Evolutionary conservation across 2,888 invertebrate genomes (phyloP).

Genomic region (Scelioninae gen. 2): DNA sequence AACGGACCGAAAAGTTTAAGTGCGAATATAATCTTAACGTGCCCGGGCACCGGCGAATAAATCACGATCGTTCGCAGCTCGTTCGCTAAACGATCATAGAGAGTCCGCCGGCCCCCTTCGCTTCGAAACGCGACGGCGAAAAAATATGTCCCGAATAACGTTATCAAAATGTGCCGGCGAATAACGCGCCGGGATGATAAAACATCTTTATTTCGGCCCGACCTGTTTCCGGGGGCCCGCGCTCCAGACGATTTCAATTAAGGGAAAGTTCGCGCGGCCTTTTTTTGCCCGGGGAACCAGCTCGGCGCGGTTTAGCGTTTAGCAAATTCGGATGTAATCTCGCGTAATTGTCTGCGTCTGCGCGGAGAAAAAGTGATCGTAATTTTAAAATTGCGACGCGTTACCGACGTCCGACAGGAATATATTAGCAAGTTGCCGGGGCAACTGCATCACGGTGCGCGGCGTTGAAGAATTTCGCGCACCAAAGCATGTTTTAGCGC

Average conservation of each 20-base stretch:
- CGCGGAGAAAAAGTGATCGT: conserved; percentile 52
- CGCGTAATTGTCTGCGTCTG: conserved; percentile 51
- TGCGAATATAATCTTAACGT: conserved; percentile 57
- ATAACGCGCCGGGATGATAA: conserved; percentile 36
- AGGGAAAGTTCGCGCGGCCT: conserved; percentile 13
- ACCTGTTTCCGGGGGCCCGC: conserved; percentile 8
- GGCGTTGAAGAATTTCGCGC: conserved; percentile 57
- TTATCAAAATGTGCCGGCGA: conserved; percentile 45
- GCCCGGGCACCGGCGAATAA: conserved; percentile 39
- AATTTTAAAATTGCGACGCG: conserved; percentile 53
- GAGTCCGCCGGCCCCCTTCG: no score
- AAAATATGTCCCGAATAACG: conserved; percentile 55
- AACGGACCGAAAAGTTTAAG: conserved; percentile 60
- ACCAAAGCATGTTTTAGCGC: conserved; percentile 66
- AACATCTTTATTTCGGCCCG: conserved; percentile 45
- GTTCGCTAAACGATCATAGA: conserved; percentile 56
- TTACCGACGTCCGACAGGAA: conserved; percentile 55
- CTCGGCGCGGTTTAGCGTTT: conserved; percentile 27
- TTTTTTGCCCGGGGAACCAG: background rate
- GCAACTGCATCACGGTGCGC: conserved; percentile 41
- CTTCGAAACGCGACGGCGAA: no score
- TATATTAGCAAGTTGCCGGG: conserved; percentile 53
- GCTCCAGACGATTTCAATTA: conserved; percentile 49
- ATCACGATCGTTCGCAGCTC: conserved; percentile 57
- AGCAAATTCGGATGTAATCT: conserved; percentile 56